Conservation (phyloP, 2,113 vertebrate species). For the Cairina moschata region DNA sequence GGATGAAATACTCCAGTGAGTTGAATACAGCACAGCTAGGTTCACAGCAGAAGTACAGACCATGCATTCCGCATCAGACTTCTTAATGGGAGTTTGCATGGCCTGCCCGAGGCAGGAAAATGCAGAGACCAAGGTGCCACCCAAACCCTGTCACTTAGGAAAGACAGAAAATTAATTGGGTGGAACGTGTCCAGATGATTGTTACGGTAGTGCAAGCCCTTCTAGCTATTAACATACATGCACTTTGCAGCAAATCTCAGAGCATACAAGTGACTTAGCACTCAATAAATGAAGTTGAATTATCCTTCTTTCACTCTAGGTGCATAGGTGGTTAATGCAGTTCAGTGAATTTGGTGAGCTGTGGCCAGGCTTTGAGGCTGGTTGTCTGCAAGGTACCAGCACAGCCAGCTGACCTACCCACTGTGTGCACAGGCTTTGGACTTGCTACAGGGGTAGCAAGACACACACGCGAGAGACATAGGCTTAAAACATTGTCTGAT, state of each 20-base stretch:
- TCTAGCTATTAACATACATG: background rate
- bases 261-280: background rate
- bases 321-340: background rate
- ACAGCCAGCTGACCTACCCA: background rate
- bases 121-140: background rate
- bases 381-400: background rate
- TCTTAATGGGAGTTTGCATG: background rate
- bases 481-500: background rate
- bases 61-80: background rate
- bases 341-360: background rate
- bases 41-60: background rate
- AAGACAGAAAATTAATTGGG: background rate
- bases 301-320: background rate
- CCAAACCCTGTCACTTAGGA: background rate
- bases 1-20: background rate
- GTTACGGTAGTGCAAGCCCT: background rate
- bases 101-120: background rate
- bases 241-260: background rate
- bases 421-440: background rate
- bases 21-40: background rate
- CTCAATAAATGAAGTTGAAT: background rate
- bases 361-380: background rate
- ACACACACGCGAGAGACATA: too few relatives aligned
- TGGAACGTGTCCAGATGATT: fast-evolving
- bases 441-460: background rate